Base-by-base conservation (phyloP, 2,113 vertebrate species). In the Notothenia coriiceps region DNA sequence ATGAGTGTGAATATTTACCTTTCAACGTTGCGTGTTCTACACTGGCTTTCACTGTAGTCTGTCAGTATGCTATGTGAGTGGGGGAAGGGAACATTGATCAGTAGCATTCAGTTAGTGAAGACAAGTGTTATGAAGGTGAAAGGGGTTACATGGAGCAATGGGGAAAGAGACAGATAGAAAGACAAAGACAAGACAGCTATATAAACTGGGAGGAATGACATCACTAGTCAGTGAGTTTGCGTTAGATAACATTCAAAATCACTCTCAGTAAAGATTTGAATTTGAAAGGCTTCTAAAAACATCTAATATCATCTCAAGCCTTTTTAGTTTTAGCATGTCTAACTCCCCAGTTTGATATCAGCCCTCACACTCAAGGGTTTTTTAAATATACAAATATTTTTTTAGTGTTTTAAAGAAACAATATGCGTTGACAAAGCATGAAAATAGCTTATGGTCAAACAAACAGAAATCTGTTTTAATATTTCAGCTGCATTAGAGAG, bases 1-100 rank as follows among this genome's bases (percentile, higher is more conserved):
- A 8, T 7, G 3, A 60, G 57, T 88, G 17, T 77, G 50, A 61
- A 57, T 43, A 10, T 33, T 29, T 49, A 57, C 12, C 59, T 63
- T 76, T 86, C 50, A 61, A 70, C 56, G 52, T 33, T 89, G 76
- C 62, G 49, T 85, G 49, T 78, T 63, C 87, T 88, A 88, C 61
- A 57, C 85, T 93, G 93, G 89, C 91, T 94, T 94, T 94, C 87
- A 82, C 94, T 95, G 94, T 95, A 95, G 94, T 94, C 94, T 89
- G 91, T 94, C 84, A 93, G 91, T 95, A 90, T 7, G 72, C 90
- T 95, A 94, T 81, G 93, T 95, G 70, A 95, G 93, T 94, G 89
- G 85, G 86, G 85, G 77, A 83, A 25, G 83, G 85, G 74, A 85
- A 88, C 84, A 88, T 86, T 90, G 90, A 88, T 90, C 77, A 94